Evolutionary conservation across 2,888 invertebrate genomes (phyloP).

Genomic region (Polietes domitor): DNA sequence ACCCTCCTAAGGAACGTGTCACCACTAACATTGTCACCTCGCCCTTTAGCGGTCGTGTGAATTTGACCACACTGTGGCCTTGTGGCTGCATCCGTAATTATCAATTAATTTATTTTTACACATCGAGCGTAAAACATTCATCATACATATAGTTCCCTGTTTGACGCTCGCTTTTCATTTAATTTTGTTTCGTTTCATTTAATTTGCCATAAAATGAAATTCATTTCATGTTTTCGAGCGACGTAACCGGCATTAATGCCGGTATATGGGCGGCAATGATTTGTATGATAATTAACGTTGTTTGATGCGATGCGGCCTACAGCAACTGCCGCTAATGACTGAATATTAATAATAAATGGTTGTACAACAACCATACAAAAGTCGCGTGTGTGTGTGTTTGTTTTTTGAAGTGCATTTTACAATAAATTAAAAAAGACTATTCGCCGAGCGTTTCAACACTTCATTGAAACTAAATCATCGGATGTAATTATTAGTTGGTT

Average conservation of each 20-base stretch:
- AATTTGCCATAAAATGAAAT: constrained; percentile 22
- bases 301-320: neutral
- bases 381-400: too few species aligned
- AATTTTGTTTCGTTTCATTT: neutral
- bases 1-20: too few species aligned
- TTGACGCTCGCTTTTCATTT: too few species aligned
- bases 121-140: constrained; percentile 3
- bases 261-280: neutral
- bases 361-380: neutral
- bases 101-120: neutral
- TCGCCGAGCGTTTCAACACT: neutral
- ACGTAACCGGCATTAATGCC: neutral
- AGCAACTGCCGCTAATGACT: neutral
- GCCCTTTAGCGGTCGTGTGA: too few species aligned
- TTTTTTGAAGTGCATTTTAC: neutral
- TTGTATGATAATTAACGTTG: neutral
- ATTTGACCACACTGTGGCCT: neutral
- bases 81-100: neutral
- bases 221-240: neutral
- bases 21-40: too few species aligned
- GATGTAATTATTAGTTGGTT: too few species aligned
- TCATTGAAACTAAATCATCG: neutral
- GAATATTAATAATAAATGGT: neutral
- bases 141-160: neutral
- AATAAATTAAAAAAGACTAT: constrained; percentile 11